phyloP scores from a whole-genome alignment of 2,113 vertebrate genomes.

The Phylloscopus whistleri region DNA sequence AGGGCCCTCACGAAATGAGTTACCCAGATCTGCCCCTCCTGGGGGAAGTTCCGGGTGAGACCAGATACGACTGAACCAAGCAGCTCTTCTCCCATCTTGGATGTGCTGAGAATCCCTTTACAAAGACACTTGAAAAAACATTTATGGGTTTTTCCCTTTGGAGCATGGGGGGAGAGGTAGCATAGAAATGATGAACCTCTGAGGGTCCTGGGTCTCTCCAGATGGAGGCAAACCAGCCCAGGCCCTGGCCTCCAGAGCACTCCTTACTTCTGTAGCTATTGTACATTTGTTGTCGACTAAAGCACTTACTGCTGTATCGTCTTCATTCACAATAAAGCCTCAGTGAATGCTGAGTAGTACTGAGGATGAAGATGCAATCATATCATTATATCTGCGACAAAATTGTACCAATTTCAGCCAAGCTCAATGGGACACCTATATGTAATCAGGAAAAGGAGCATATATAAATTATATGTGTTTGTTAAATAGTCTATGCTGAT shows the following conservation, averaged over 20 bases:
- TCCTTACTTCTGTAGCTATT: neutral
- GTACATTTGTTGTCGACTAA: neutral
- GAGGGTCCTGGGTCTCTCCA: neutral
- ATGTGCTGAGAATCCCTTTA: neutral
- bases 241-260: neutral
- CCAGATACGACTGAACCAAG: neutral
- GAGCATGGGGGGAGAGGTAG: neutral
- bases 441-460: neutral
- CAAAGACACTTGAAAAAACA: neutral
- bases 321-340: neutral
- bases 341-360: accelerated
- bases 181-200: neutral
- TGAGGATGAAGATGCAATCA: neutral
- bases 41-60: neutral
- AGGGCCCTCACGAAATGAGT: accelerated
- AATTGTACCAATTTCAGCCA: neutral
- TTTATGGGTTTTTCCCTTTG: neutral
- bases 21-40: neutral
- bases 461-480: neutral
- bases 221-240: neutral
- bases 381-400: neutral
- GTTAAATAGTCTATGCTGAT: neutral
- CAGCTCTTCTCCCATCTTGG: neutral
- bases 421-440: accelerated
- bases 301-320: neutral